Base-by-base conservation (phyloP, 2,113 vertebrate species). In the Riparia riparia region DNA sequence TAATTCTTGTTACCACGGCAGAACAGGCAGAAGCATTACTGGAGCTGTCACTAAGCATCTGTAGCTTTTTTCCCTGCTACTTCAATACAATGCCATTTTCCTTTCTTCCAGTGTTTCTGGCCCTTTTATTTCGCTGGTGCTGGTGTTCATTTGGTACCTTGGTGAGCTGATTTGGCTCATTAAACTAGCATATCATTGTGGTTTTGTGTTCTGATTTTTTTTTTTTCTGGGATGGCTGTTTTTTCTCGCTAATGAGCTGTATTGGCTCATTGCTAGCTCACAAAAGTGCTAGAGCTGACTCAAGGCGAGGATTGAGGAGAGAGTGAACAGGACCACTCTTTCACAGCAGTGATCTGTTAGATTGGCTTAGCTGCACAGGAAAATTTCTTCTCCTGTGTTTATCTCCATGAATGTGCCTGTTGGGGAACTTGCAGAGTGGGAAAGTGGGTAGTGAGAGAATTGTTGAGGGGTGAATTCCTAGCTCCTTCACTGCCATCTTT, bases 131-230 rank as follows among this genome's bases (percentile, higher is more conserved):
- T 34, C 47, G 58, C 22, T 32, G 42, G 0, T 31, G 12, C 37
- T 80, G 58, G 50, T 80, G 37, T 86, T 93, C 72, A 63, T 73
- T 61, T 95, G 37, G 47, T 88, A 82, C 53, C 61, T 64, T 81
- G 32, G 66, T 88, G 94, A 92, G 80, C 71, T 74, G 42, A 54
- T 89, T 83, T 93, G 80, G 29, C 82, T 94, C 90, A 90, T 90
- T 90, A 95, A 86, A 54, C 42, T 42, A 86, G 47, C 31, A 54
- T 39, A 66, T 81, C 70, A n/a, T 57, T 90, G 47, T 90, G 68
- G 1, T 90, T 92, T 93, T 86, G 16, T 83, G 32, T 86, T 93
- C 71, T 77, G 68, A 70, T 95, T 73, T 45, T 73, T 83, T 86
- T 56, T 19, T 81, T 95, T 83, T 78, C 65, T 89, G 42, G 20